Conservation (phyloP, 2,797 vertebrate genomes). For the Parotocinclus haroldoi region DNA sequence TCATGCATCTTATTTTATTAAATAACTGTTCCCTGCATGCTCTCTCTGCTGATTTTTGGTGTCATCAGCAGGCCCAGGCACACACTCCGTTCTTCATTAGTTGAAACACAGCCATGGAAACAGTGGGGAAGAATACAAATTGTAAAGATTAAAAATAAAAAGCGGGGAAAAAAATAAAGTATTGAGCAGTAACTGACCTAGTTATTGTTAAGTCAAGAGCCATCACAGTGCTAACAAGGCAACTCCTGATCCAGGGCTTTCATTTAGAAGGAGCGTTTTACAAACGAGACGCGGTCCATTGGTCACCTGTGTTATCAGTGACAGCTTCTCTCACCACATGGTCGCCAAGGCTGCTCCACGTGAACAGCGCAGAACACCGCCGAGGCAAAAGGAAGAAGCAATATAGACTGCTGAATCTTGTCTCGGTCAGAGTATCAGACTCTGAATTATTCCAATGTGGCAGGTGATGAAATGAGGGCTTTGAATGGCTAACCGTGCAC, state of each 20-base stretch:
- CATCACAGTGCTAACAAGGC: too few relatives aligned
- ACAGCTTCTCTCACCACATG: conserved; percentile 35
- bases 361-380: conserved; percentile 21
- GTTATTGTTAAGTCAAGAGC: too few relatives aligned
- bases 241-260: too few relatives aligned
- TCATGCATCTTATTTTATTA: conserved; percentile 31
- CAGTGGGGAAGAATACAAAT: too few relatives aligned
- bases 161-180: too few relatives aligned
- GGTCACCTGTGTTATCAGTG: conserved; percentile 45
- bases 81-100: too few relatives aligned
- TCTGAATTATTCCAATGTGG: conserved; percentile 15
- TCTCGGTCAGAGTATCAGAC: conserved; percentile 15
- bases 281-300: conserved; percentile 11
- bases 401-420: neutral
- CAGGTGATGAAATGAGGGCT: conserved; percentile 36
- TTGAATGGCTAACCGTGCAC: conserved; percentile 24
- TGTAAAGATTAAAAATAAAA: too few relatives aligned
- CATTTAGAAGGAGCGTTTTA: too few relatives aligned
- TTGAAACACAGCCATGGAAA: neutral
- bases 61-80: conserved; percentile 1
- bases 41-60: neutral
- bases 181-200: too few relatives aligned
- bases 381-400: neutral
- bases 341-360: conserved; percentile 30
- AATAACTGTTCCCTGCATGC: too few relatives aligned